Base-by-base conservation (phyloP, 1,140 invertebrate species). In the Gryon sp. region DNA sequence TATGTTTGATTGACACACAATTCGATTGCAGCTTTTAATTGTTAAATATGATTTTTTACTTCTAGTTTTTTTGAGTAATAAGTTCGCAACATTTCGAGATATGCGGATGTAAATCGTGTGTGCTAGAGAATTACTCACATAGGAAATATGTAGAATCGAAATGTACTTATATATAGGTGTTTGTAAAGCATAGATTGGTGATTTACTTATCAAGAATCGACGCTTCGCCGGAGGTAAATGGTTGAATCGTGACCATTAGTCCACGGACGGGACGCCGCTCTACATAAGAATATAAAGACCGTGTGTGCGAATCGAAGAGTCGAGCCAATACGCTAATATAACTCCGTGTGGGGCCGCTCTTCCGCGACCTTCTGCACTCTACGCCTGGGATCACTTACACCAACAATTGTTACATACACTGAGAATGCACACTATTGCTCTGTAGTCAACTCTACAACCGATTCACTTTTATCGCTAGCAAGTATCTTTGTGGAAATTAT, bases 171-270 rank as follows among this genome's bases (percentile, higher is more conserved):
- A 77, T 36, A 40, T 45, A 73, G 77, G 48, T 62, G 69, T 26
- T 80, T 76, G 82, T 83, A 80, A 83, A 83, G 83, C 83, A 83
- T 83, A 86, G 86, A 88, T 88, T 82, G 84, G 84, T 86, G 86
- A 88, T 87, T 88, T 88, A 88, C 86, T 88, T 86, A 87, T 88
- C 86, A 83, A 82, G 80, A 87, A 88, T 88, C 86, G 84, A 83
- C 82, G 82, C 85, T 87, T 82, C 86, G 85, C 86, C 83, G 87
- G 87, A 87, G 87, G 86, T 89, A 89, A 89, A 89, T 88, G 85
- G 87, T 83, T 82, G 82, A 88, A 85, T 88, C 87, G 87, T 88
- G 87, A 89, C 86, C 87, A 88, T 88, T 87, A 87, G 85, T 86
- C 80, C 81, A 63, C 79, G 81, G 76, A 84, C 50, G 75, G 76